These are phyloP conservation scores for Drosophila ananassae DNA, from an alignment of 1,140 invertebrate species.

Conservation along the genomic window DNA sequence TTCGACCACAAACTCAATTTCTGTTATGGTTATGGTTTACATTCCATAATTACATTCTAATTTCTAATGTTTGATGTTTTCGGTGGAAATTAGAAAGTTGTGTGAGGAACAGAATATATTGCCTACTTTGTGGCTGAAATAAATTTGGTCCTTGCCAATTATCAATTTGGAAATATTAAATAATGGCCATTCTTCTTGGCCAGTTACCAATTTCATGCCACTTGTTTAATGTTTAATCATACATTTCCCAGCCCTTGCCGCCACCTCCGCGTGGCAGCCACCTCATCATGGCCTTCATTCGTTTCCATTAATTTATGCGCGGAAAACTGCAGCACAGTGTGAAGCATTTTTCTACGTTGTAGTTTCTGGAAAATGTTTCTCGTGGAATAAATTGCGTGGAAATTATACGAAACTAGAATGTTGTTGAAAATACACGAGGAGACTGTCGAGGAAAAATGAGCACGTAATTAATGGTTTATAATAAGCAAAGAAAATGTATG, in stretches of 20 bases:
- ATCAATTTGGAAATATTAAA: background rate
- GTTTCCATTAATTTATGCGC: conserved; percentile 66
- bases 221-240: conserved; percentile 37
- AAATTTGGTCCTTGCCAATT: background rate
- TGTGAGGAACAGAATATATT: background rate
- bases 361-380: conserved; percentile 48
- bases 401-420: conserved; percentile 40
- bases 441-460: conserved; percentile 19
- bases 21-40: background rate
- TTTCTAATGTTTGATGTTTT: background rate
- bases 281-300: conserved; percentile 23
- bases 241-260: conserved; percentile 33
- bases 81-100: too few relatives aligned
- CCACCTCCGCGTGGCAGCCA: conserved; percentile 3
- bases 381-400: conserved; percentile 46
- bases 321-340: conserved; percentile 68
- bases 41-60: background rate
- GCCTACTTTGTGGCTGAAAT: background rate
- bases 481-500: conserved; percentile 29
- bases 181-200: background rate
- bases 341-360: conserved; percentile 44
- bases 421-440: conserved; percentile 30
- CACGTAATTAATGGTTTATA: conserved; percentile 47
- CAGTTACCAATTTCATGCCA: conserved; percentile 11
- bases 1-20: conserved; percentile 37